These are phyloP conservation scores for Heptranchias perlo DNA, from an alignment of 2,113 vertebrate genomes.

Conservation along the genomic window DNA sequence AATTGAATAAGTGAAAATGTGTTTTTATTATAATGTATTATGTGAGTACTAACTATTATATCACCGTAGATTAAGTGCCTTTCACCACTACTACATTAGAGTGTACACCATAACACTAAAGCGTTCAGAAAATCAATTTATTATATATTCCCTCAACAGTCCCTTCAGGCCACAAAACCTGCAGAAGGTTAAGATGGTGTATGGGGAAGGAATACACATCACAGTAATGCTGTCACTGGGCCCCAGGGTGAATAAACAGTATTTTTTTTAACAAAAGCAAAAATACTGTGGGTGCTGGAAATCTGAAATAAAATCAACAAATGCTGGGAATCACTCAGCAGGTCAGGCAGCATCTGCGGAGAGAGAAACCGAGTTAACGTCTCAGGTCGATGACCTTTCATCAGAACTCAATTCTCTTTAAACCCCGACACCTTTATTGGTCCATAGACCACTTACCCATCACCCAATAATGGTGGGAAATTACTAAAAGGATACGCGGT, in stretches of 20 bases:
- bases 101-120: neutral
- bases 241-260: neutral
- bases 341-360: too few species aligned
- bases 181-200: neutral
- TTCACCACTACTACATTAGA: neutral
- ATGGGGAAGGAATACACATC: neutral
- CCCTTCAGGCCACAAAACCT: neutral
- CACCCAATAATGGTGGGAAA: neutral
- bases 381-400: too few species aligned
- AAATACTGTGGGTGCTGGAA: too few species aligned
- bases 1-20: conserved; percentile 11
- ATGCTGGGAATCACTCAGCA: too few species aligned
- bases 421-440: neutral
- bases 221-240: neutral
- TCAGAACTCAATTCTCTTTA: too few species aligned
- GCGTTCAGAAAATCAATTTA: neutral
- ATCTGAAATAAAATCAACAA: too few species aligned
- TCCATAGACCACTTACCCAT: neutral
- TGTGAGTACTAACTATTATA: neutral
- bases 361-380: too few species aligned
- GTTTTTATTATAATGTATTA: neutral
- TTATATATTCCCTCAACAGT: neutral
- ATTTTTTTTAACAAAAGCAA: neutral
- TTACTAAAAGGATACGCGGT: neutral
- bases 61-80: neutral